Evolutionary conservation across 2,888 invertebrate species (phyloP).

Genomic region (Dynastes tityus): DNA sequence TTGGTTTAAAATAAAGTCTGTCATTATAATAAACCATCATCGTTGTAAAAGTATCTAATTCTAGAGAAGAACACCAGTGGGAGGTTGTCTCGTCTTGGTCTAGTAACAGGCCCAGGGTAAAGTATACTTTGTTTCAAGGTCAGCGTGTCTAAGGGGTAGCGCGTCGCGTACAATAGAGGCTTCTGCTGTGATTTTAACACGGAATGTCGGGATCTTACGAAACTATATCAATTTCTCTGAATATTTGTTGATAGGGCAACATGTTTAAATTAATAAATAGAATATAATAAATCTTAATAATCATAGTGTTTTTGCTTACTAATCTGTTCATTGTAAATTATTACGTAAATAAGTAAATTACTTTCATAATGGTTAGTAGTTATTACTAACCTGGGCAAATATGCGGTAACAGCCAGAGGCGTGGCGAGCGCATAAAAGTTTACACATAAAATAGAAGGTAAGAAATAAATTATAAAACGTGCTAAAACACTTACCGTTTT

Average conservation of each 20-base stretch:
- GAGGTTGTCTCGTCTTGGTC: constrained; percentile 59
- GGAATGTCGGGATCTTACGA: constrained; percentile 12
- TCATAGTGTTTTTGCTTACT: no score
- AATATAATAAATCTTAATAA: no score
- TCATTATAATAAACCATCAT: constrained; percentile 44
- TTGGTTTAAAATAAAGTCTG: constrained; percentile 47
- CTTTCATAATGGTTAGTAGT: no score
- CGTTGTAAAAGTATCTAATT: constrained; percentile 54
- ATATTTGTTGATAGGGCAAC: background rate
- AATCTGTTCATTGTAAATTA: no score
- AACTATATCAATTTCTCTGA: constrained; percentile 6
- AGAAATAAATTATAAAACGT: no score
- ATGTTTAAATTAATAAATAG: constrained; percentile 13
- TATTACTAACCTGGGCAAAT: no score
- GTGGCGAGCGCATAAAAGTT: no score
- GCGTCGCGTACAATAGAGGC: constrained; percentile 53
- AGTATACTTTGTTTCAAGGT: constrained; percentile 60
- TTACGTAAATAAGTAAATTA: no score
- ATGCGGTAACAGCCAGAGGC: no score
- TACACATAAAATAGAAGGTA: no score
- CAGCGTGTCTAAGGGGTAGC: constrained; percentile 60
- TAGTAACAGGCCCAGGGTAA: constrained; percentile 58
- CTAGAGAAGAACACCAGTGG: constrained; percentile 56
- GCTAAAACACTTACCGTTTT: no score
- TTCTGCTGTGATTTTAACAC: constrained; percentile 19